Base-by-base conservation (phyloP, 1,140 invertebrate genomes). In the Trichonephila inaurata region DNA sequence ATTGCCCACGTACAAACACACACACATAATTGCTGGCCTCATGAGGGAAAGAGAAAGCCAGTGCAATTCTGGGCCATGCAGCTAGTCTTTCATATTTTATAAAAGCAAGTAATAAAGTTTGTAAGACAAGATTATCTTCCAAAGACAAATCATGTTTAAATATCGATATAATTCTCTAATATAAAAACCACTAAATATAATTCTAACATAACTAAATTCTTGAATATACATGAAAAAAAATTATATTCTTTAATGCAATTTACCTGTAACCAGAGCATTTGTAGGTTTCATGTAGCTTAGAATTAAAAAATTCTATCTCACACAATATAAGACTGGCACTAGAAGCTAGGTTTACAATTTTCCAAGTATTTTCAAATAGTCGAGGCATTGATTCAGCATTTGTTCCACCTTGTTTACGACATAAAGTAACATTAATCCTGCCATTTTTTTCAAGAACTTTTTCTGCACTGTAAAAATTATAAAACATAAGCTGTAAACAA, bases 181-280 rank as follows among this genome's bases (percentile, higher is more conserved):
- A 51, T 51, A 51, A 51, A 51, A 51, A 12, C 3, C 51, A 51
- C 51, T 51, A 51, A 51, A 51, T 51, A 12, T 12, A 51, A 51
- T 51, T 51, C 5, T 51, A 51, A 51, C 51, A 10, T 51, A 51
- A 51, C 7, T 62, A 62, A 62, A 62, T 62, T 62, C 0, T 12
- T n/a, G n/a, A 12, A 8, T 66, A 66, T n/a, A 66, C 0, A 28
- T 28, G 28, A 4, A 66, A 19, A 19, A 66, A 8, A 66, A 66
- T 66, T 10, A 66, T 33, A 24, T 33, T 24, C 28, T 64, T 64
- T 19, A 64, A 64, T 4, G 28, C 7, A 18, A 24, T 19, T 85
- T 85, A 85, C 83, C 83, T 85, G 58, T 60, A 85, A 24, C 83
- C 83, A 16, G 83, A 24, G n/a, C 83, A 85, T 85, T 85, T 61